phyloP scores from a whole-genome alignment of 1,140 invertebrate species.

The Eufriesea mexicana region DNA sequence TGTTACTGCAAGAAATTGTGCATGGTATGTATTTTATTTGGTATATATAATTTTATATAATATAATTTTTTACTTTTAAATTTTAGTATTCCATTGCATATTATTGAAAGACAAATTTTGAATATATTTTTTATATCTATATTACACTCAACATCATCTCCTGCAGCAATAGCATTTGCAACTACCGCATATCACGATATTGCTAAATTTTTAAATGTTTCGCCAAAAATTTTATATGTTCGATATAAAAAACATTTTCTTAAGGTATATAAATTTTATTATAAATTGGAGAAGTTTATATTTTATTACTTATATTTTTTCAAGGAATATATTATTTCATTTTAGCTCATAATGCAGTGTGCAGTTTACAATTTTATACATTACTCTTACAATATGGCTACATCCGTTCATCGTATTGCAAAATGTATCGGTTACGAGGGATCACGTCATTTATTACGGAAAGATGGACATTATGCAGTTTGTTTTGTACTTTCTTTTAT shows the following conservation, averaged over 20 bases:
- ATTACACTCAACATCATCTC: slow-evolving; percentile 84
- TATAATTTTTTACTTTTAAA: slow-evolving; percentile 44
- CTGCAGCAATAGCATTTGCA: slow-evolving; percentile 82
- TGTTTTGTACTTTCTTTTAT: slow-evolving; percentile 84
- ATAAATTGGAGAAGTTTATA: slow-evolving; percentile 9
- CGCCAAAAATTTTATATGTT: slow-evolving; percentile 85
- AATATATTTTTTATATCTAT: slow-evolving; percentile 80
- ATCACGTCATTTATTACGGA: slow-evolving; percentile 84
- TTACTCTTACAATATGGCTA: slow-evolving; percentile 78
- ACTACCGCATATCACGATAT: slow-evolving; percentile 84
- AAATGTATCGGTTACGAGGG: slow-evolving; percentile 85
- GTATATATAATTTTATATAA: slow-evolving; percentile 41
- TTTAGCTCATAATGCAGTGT: slow-evolving; percentile 83
- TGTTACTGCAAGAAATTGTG: slow-evolving; percentile 83
- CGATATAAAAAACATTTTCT: slow-evolving; percentile 87
- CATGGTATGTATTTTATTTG: slow-evolving; percentile 66
- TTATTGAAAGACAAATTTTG: slow-evolving; percentile 77
- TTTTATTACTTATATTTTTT: background rate
- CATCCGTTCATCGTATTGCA: slow-evolving; percentile 81
- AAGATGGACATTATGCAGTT: slow-evolving; percentile 84
- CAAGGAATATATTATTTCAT: slow-evolving; percentile 11
- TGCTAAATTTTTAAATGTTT: slow-evolving; percentile 83
- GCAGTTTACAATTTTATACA: slow-evolving; percentile 84
- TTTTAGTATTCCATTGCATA: slow-evolving; percentile 85
- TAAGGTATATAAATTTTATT: slow-evolving; percentile 69